Percentiles rank a stretch among this genome's conserved stretches.
Evolutionary conservation across 2,797 vertebrate genomes (phyloP).

Genomic region (Diceros bicornis): DNA sequence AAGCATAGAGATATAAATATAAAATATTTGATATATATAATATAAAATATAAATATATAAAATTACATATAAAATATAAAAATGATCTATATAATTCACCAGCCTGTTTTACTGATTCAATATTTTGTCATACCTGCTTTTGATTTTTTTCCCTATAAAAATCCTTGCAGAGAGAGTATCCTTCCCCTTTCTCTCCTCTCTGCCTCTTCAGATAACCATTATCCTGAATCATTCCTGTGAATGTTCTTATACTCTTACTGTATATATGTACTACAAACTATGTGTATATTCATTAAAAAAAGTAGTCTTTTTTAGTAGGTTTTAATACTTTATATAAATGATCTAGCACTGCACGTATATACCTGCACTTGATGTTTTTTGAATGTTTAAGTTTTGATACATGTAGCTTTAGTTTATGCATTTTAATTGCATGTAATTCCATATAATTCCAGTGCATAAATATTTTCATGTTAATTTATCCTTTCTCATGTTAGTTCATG

Average conservation of each 20-base stretch:
- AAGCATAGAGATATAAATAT: neutral
- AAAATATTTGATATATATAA: too few relatives aligned
- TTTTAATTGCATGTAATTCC: neutral
- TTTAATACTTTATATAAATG: neutral
- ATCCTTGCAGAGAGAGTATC: neutral
- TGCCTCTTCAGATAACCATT: neutral
- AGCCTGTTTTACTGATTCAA: neutral
- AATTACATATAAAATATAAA: neutral
- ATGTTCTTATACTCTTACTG: neutral
- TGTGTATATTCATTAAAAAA: neutral
- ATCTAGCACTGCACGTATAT: neutral
- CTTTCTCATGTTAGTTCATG: neutral
- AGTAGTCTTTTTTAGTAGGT: neutral
- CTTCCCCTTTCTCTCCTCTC: neutral
- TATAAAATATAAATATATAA: too few relatives aligned
- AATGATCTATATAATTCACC: neutral
- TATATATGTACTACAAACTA: neutral
- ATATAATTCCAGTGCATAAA: neutral
- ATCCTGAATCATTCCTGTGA: neutral
- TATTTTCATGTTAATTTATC: neutral
- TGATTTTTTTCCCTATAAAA: neutral
- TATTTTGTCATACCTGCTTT: neutral
- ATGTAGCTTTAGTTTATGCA: neutral
- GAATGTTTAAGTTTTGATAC: neutral
- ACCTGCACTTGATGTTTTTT: neutral